Percentiles rank a stretch among this genome's conserved stretches.
Evolutionary conservation across 2,797 vertebrate species (phyloP).

Genomic region (Sitta carolinensis): DNA sequence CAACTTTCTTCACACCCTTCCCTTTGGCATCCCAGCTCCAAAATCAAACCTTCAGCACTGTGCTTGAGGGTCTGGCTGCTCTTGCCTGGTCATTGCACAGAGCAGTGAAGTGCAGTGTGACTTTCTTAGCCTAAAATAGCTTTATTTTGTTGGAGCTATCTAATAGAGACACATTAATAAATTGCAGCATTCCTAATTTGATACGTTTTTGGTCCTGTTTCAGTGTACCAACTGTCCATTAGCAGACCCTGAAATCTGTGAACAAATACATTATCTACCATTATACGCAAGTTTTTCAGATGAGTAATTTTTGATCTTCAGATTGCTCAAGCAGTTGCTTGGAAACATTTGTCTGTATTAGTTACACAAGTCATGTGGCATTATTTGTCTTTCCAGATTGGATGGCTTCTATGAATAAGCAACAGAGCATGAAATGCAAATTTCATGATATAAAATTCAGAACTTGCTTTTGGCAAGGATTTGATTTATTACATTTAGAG

Average conservation of each 20-base stretch:
- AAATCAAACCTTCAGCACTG: neutral
- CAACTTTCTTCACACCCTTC: neutral
- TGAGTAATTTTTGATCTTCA: constrained; percentile 64
- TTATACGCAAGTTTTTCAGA: constrained; percentile 52
- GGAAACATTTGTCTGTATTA: constrained; percentile 67
- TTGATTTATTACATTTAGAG: constrained; percentile 67
- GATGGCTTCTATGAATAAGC: constrained; percentile 30
- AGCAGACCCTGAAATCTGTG: constrained; percentile 56
- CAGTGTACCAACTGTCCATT: constrained; percentile 46
- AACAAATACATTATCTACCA: constrained; percentile 51
- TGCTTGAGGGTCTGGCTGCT: neutral
- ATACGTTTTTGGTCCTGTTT: constrained; percentile 10
- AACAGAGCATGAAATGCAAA: constrained; percentile 62
- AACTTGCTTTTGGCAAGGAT: constrained; percentile 54
- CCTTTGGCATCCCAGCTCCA: neutral
- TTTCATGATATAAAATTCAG: constrained; percentile 63
- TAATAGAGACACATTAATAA: constrained; percentile 19
- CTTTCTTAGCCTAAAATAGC: neutral
- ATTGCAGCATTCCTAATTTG: constrained; percentile 9
- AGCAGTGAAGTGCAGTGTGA: neutral
- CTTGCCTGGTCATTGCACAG: neutral
- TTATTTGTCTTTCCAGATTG: constrained; percentile 50
- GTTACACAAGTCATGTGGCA: constrained; percentile 50
- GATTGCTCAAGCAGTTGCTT: constrained; percentile 63
- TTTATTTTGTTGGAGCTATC: neutral